Conservation (phyloP, 2,888 invertebrate species). For the Nezara viridula region DNA sequence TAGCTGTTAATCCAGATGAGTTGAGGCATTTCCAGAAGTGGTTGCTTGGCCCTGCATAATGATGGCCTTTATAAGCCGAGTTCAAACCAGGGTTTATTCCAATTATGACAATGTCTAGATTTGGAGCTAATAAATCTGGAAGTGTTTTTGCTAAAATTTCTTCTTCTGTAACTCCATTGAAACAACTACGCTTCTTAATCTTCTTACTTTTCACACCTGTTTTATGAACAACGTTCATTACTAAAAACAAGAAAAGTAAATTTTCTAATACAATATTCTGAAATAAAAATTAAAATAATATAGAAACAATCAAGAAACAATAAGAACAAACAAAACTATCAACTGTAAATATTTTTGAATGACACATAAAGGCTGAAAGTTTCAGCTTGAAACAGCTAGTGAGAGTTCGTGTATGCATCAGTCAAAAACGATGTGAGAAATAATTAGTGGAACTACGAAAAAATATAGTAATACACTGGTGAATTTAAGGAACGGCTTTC, state of each 20-base stretch:
- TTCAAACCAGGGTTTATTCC: constrained; percentile 98
- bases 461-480: no score
- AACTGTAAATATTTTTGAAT: background rate
- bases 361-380: background rate
- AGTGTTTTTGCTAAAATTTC: constrained; percentile 92
- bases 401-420: background rate
- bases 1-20: constrained; percentile 91
- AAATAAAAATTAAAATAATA: background rate
- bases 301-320: background rate
- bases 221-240: background rate
- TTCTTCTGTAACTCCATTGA: constrained; percentile 95
- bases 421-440: background rate
- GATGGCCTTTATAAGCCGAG: constrained; percentile 97
- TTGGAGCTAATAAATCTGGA: constrained; percentile 92
- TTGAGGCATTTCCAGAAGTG: constrained; percentile 99
- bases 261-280: background rate
- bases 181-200: constrained; percentile 88
- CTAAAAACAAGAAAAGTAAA: background rate
- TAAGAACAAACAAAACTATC: background rate
- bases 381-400: no score
- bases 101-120: constrained; percentile 75
- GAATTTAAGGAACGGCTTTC: no score
- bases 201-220: background rate
- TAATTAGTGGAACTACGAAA: no score
- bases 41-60: constrained; percentile 98